phyloP scores from a whole-genome alignment of 2,888 invertebrate genomes.

The Eupithecia tripunctaria region DNA sequence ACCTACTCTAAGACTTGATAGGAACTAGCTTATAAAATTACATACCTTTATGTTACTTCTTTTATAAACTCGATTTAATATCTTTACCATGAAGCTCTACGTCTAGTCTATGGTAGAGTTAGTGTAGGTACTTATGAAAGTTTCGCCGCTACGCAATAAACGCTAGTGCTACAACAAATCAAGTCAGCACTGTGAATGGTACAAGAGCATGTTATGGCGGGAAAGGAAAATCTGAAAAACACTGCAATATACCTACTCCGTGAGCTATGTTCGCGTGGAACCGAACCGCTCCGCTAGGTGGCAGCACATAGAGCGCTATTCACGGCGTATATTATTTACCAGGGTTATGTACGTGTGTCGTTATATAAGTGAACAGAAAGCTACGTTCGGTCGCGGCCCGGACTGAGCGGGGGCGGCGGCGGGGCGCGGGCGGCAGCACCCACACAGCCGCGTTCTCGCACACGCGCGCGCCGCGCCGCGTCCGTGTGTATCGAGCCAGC shows the following conservation, averaged over 20 bases:
- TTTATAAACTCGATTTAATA: too few relatives aligned
- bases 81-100: background rate
- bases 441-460: conserved; percentile 53
- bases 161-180: conserved; percentile 44
- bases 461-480: conserved; percentile 60
- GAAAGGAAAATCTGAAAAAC: conserved; percentile 71
- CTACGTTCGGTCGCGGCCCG: conserved; percentile 66
- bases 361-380: conserved; percentile 85
- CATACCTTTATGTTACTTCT: background rate
- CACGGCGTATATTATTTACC: conserved; percentile 82
- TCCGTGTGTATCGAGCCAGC: conserved; percentile 79
- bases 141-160: conserved; percentile 36
- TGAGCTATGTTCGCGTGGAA: conserved; percentile 61
- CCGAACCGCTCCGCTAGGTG: conserved; percentile 78
- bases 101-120: background rate
- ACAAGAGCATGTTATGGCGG: conserved; percentile 60
- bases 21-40: background rate
- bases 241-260: conserved; percentile 60
- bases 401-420: conserved; percentile 44
- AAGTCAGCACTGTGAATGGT: conserved; percentile 51
- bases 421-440: conserved; percentile 41
- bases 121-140: conserved; percentile 25
- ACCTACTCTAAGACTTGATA: background rate
- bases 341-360: conserved; percentile 75
- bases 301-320: conserved; percentile 82